Evolutionary conservation across 2,888 invertebrate species (phyloP).

Genomic region (Leptinotarsa tumamoca): DNA sequence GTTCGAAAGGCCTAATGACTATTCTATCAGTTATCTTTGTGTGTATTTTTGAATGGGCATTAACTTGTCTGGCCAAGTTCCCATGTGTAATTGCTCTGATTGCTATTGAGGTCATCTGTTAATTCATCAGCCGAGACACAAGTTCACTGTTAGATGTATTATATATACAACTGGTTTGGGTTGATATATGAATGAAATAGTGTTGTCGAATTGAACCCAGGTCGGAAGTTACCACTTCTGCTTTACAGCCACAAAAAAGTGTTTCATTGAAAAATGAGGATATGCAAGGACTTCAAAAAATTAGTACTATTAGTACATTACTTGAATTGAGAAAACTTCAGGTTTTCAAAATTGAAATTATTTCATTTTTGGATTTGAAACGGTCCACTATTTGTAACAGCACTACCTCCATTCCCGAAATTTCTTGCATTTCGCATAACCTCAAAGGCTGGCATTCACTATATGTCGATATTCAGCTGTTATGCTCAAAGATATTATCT

Average conservation of each 20-base stretch:
- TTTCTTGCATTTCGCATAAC: background rate
- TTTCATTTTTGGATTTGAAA: too few species aligned
- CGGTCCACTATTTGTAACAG: too few species aligned
- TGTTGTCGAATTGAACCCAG: background rate
- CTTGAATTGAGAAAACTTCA: too few species aligned
- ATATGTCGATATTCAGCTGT: slow-evolving; percentile 31
- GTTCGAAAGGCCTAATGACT: background rate
- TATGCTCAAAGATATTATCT: slow-evolving; percentile 39
- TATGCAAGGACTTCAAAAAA: too few species aligned
- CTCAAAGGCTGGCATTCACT: slow-evolving; percentile 12
- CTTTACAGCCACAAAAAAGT: too few species aligned
- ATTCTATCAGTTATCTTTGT: slow-evolving; percentile 17
- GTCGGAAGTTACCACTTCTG: too few species aligned
- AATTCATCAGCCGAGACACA: slow-evolving; percentile 38
- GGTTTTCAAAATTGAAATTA: too few species aligned
- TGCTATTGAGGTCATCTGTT: slow-evolving; percentile 51
- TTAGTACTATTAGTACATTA: too few species aligned
- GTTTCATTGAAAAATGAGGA: too few species aligned
- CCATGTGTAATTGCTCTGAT: slow-evolving; percentile 50
- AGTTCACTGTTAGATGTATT: slow-evolving; percentile 43
- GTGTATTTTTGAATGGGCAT: slow-evolving; percentile 13
- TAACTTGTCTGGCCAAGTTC: slow-evolving; percentile 37
- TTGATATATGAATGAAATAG: slow-evolving; percentile 28
- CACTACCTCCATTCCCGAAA: background rate
- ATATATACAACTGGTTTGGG: slow-evolving; percentile 35